Conservation (phyloP, 2,113 vertebrate species). For the Naja naja region DNA sequence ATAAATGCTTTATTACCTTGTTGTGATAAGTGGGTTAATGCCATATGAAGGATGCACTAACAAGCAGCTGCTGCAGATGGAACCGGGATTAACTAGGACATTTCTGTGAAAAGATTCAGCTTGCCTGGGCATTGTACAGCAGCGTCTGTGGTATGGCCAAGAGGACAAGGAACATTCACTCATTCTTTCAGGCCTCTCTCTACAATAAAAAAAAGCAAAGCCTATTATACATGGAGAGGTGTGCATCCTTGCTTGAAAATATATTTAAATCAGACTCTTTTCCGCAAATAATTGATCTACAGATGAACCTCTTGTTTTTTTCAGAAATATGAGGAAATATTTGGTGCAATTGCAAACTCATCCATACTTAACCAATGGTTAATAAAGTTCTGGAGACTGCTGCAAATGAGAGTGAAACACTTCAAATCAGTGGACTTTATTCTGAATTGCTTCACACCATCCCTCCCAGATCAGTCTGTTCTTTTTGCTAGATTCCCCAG, state of each 20-base stretch:
- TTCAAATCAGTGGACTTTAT: neutral
- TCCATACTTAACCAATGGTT: neutral
- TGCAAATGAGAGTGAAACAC: neutral
- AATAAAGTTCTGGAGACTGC: neutral
- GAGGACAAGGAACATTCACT: constrained; percentile 21
- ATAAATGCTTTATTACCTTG: constrained; percentile 57
- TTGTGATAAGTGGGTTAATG: accelerated
- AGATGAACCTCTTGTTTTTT: neutral
- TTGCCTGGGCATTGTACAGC: constrained; percentile 48
- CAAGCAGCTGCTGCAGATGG: constrained; percentile 35
- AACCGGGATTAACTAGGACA: accelerated
- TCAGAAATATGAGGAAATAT: neutral
- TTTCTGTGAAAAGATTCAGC: neutral
- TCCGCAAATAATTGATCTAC: neutral
- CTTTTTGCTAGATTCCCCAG: neutral
- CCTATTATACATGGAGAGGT: neutral
- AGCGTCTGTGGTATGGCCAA: constrained; percentile 45
- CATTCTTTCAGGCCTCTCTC: constrained; percentile 42
- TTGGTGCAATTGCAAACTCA: neutral
- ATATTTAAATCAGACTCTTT: neutral
- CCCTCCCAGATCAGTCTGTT: neutral
- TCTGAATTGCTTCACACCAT: neutral
- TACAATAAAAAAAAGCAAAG: constrained; percentile 19
- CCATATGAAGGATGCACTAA: constrained; percentile 22
- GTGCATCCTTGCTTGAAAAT: neutral